These are phyloP conservation scores for Syrphus vitripennis DNA, from an alignment of 2,888 invertebrate species.

Conservation along the genomic window DNA sequence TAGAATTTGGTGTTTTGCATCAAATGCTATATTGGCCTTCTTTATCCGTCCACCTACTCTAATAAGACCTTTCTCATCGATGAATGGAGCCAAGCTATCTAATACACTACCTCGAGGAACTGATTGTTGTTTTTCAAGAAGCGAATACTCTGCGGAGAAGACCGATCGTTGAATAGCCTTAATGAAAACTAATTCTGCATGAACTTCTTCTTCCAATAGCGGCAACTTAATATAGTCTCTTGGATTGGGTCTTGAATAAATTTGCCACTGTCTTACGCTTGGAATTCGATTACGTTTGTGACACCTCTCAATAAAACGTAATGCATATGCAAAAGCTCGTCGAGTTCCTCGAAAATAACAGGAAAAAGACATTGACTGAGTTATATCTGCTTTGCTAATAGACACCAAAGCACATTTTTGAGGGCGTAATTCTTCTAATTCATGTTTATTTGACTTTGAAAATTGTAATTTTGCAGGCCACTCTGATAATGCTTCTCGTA, in stretches of 20 bases:
- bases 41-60: neutral
- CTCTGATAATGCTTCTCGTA: neutral
- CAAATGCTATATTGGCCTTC: neutral
- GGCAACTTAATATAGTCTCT: neutral
- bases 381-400: neutral
- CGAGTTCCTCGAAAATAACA: neutral
- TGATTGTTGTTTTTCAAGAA: neutral
- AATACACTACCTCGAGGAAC: neutral
- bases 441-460: neutral
- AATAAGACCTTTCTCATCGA: neutral
- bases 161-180: neutral
- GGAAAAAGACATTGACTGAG: neutral
- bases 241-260: neutral
- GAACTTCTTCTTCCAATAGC: neutral
- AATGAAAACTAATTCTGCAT: neutral
- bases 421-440: neutral
- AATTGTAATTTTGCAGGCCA: neutral
- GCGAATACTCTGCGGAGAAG: neutral
- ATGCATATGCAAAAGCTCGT: neutral
- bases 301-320: neutral
- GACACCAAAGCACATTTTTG: neutral
- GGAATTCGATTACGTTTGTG: neutral
- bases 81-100: neutral
- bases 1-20: neutral
- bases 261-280: neutral